Evolutionary conservation across 2,888 invertebrate species (phyloP).

Genomic region (Bibio marci): DNA sequence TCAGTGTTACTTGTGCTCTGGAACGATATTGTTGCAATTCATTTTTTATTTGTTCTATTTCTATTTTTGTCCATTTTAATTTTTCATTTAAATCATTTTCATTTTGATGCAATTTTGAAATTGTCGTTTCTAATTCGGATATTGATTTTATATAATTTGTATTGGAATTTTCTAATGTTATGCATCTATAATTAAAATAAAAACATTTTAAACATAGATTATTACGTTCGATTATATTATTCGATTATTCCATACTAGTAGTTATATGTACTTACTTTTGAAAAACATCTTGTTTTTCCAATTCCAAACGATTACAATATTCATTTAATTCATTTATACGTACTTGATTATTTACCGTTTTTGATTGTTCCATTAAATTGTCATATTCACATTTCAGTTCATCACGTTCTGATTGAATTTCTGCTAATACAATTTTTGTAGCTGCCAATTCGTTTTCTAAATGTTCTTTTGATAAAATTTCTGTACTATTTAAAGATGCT

Average conservation of each 20-base stretch:
- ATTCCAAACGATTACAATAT: slow-evolving; percentile 12
- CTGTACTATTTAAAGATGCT: not conserved
- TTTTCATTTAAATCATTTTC: slow-evolving; percentile 31
- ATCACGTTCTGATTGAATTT: slow-evolving; percentile 21
- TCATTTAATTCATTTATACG: slow-evolving; percentile 17
- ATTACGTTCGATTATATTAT: slow-evolving; percentile 6
- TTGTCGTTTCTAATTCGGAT: slow-evolving; percentile 23
- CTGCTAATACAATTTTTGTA: slow-evolving; percentile 21
- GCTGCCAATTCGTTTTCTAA: slow-evolving; percentile 18
- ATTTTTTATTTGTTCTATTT: slow-evolving; percentile 26
- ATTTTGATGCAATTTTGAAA: slow-evolving; percentile 30
- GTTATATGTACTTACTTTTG: slow-evolving; percentile 6
- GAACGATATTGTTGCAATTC: slow-evolving; percentile 61
- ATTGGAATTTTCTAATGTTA: slow-evolving; percentile 11
- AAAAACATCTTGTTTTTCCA: slow-evolving; percentile 18
- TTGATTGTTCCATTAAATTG: slow-evolving; percentile 17
- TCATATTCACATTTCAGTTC: slow-evolving; percentile 17
- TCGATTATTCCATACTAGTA: slow-evolving; percentile 4
- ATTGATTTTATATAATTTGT: slow-evolving; percentile 22
- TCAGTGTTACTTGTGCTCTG: slow-evolving; percentile 60
- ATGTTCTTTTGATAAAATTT: too few species aligned
- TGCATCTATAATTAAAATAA: not conserved
- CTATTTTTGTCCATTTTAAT: slow-evolving; percentile 30
- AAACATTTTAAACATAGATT: not conserved
- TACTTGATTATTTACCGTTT: slow-evolving; percentile 11